Conservation (phyloP, 2,888 invertebrate species). For the Pyrochroa serraticornis region DNA sequence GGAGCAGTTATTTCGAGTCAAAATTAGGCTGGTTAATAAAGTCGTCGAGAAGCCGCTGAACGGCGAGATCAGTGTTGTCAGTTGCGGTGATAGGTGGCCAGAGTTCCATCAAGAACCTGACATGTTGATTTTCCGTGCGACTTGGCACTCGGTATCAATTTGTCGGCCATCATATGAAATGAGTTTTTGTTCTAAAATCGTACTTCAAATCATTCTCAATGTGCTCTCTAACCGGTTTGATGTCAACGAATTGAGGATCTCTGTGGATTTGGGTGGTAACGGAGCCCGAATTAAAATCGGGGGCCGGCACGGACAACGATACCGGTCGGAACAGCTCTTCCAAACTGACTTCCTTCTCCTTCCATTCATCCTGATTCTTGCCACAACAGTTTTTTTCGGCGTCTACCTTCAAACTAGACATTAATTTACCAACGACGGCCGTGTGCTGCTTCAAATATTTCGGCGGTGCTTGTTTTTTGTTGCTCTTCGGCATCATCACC, state of each 20-base stretch:
- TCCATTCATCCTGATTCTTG: conserved; percentile 19
- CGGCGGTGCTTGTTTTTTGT: conserved; percentile 19
- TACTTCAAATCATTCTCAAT: conserved; percentile 53
- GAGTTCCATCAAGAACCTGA: background rate
- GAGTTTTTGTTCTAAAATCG: conserved; percentile 54
- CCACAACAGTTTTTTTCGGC: conserved; percentile 27
- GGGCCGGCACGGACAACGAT: conserved; percentile 22
- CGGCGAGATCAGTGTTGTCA: too few relatives aligned
- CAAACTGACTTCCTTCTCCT: conserved; percentile 18
- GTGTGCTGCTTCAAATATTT: too few relatives aligned
- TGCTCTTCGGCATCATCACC: conserved; percentile 9
- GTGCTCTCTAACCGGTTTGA: conserved; percentile 53
- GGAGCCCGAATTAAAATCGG: conserved; percentile 40
- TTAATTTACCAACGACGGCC: conserved; percentile 24
- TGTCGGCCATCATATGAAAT: conserved; percentile 35
- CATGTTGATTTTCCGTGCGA: background rate
- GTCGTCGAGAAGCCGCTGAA: too few relatives aligned
- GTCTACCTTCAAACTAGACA: conserved; percentile 14
- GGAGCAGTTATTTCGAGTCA: too few relatives aligned
- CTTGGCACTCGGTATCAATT: background rate
- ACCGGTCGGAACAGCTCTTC: conserved; percentile 37
- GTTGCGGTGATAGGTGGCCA: too few relatives aligned
- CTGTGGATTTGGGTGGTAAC: conserved; percentile 14
- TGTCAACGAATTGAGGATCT: conserved; percentile 33
- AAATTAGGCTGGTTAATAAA: too few relatives aligned